Base-by-base conservation (phyloP, 2,797 vertebrate genomes). In the Chiloscyllium punctatum region DNA sequence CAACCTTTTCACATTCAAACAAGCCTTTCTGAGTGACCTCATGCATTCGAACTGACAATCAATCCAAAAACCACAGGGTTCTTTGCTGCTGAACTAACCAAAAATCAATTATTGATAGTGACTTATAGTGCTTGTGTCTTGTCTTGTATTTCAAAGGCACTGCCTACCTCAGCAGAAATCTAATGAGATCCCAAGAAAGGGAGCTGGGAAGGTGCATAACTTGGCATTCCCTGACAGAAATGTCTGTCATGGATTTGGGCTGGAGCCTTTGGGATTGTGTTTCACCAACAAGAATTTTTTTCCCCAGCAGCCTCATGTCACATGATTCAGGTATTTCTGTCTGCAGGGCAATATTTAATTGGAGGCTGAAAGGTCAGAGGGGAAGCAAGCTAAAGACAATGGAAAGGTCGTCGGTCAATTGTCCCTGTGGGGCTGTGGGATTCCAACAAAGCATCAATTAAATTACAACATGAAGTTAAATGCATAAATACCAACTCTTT, bases 101-200 rank as follows among this genome's bases (percentile, higher is more conserved):
- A 96, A 96, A 96, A 97, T 97, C 96, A 97, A 97, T 97, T 97
- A 97, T 98, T 97, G 97, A 96, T 95, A 96, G 95, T 96, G 4
- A 90, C 96, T 96, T 97, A 62, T 13, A 96, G 96, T 95, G 96
- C 96, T 48, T 94, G 90, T 69, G 0, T 96, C 96, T 96, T 96
- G 88, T 96, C 96, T 96, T 96, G 96, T 96, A 94, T 96, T n/a
- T 48, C 66, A 95, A 96, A 97, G 96, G 87, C 92, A 90, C 4
- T 94, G 96, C 97, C 96, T 96, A 96, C 95, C 95, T 96, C 95
- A 96, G 96, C 95, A 96, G 91, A 84, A 97, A 97, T 96, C 96
- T 96, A 96, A 77, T 95, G 96, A 96, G 69, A 48, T 66, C 92
- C 94, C 95, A 77, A 77, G 94, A 72, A 95, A 95, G 71, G 16